phyloP scores from a whole-genome alignment of 2,888 invertebrate species.

The Drosophila quinaria region DNA sequence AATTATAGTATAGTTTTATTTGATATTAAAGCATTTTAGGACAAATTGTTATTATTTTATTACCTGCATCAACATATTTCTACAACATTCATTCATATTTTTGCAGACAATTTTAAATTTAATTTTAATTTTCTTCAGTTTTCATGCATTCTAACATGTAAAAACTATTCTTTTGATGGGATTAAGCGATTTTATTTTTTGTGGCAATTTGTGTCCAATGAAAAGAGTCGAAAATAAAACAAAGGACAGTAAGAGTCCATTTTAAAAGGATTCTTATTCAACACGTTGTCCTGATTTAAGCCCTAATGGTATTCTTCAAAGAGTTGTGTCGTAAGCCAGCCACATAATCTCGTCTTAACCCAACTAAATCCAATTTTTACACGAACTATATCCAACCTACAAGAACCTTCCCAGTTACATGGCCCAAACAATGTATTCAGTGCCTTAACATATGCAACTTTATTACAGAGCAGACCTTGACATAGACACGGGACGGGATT shows the following conservation, averaged over 20 bases:
- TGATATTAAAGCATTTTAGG: background rate
- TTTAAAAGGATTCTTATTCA: background rate
- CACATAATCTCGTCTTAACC: slow-evolving; percentile 45
- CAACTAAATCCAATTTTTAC: slow-evolving; percentile 32
- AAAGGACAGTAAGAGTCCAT: background rate
- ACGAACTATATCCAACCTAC: slow-evolving; percentile 16
- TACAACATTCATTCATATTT: background rate
- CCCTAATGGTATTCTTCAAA: slow-evolving; percentile 27
- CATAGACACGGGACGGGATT: slow-evolving; percentile 43
- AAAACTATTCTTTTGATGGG: background rate
- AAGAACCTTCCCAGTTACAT: slow-evolving; percentile 16
- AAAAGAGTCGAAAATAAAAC: background rate
- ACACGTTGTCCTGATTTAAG: background rate
- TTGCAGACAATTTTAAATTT: background rate
- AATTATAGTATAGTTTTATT: background rate
- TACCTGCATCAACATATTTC: background rate
- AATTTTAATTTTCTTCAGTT: slow-evolving; percentile 2
- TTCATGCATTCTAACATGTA: background rate
- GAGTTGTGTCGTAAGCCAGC: slow-evolving; percentile 35
- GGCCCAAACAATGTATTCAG: slow-evolving; percentile 31
- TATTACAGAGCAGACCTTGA: slow-evolving; percentile 51
- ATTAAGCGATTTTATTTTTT: slow-evolving; percentile 7
- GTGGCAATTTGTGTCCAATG: slow-evolving; percentile 2
- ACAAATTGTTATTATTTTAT: background rate
- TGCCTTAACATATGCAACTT: slow-evolving; percentile 42